phyloP scores from a whole-genome alignment of 37 sponge, comb jelly and placozoan genomes.

The Aplysina aerophoba region DNA sequence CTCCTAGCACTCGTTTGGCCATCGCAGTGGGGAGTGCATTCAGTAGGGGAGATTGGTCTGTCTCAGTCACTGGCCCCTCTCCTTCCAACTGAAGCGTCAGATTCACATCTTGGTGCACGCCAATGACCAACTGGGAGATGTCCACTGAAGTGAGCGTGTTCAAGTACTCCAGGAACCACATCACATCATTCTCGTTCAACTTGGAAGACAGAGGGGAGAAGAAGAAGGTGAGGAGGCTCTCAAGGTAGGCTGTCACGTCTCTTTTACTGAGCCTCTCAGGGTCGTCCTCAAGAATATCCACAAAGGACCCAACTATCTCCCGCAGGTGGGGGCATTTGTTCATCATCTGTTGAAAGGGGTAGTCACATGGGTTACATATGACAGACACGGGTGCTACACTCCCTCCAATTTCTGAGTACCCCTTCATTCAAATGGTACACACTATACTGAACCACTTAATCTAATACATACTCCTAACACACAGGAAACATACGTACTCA shows the following conservation, averaged over 20 bases:
- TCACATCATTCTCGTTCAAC: conserved; percentile 37
- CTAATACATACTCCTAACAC: no score
- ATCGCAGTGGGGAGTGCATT: background rate
- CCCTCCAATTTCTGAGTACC: no score
- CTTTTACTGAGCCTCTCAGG: background rate
- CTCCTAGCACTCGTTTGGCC: background rate
- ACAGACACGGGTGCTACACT: no score
- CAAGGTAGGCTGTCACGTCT: background rate
- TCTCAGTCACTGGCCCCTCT: background rate
- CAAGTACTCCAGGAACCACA: conserved; percentile 59
- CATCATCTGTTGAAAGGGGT: background rate
- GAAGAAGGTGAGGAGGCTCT: conserved; percentile 27
- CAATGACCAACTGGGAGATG: background rate
- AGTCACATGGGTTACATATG: no score
- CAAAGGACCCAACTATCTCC: background rate
- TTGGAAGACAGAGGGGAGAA: conserved; percentile 47
- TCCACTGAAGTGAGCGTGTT: conserved; percentile 22
- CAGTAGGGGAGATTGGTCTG: background rate
- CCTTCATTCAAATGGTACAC: no score
- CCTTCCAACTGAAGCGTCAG: background rate
- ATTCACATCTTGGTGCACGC: background rate
- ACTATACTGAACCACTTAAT: no score
- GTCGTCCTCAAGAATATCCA: background rate
- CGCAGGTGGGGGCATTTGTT: background rate
- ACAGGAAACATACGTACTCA: no score